Percentiles rank a stretch among this genome's conserved stretches.
Evolutionary conservation across 1,140 invertebrate species (phyloP).

Genomic region (Bombus picipes): DNA sequence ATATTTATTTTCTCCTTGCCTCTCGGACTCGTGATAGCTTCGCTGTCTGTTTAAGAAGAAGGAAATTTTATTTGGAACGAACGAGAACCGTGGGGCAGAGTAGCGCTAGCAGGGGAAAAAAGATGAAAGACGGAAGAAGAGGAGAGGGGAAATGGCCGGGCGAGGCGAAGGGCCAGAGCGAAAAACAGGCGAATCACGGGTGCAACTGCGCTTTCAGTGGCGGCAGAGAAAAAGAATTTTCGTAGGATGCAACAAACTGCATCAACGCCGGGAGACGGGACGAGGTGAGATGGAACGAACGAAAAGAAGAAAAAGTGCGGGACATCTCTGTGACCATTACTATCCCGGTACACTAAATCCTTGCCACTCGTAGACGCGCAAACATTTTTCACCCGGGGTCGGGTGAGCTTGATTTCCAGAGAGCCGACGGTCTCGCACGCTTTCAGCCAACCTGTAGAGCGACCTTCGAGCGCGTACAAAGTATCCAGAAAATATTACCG

Average conservation of each 20-base stretch:
- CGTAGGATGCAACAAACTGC: constrained; percentile 33
- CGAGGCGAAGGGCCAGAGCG: neutral
- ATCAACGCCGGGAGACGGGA: neutral
- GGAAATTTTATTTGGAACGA: constrained; percentile 19
- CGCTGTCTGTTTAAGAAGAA: constrained; percentile 30
- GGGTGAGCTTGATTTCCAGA: constrained; percentile 57
- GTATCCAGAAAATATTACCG: constrained; percentile 42
- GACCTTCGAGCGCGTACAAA: constrained; percentile 50
- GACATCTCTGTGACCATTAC: constrained; percentile 62
- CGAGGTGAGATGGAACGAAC: neutral
- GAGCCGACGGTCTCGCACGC: constrained; percentile 26
- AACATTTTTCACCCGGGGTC: constrained; percentile 61
- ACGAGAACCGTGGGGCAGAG: neutral
- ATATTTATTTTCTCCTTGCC: constrained; percentile 38
- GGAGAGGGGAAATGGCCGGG: neutral
- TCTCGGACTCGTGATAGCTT: constrained; percentile 9
- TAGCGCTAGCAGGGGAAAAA: neutral
- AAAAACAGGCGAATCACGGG: constrained; percentile 28
- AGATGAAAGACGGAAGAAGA: neutral
- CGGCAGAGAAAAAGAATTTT: constrained; percentile 27
- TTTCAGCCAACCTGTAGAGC: constrained; percentile 56
- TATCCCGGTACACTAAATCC: constrained; percentile 64
- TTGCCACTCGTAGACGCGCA: constrained; percentile 64
- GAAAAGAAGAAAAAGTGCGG: constrained; percentile 38
- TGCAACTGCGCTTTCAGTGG: constrained; percentile 11